A percentile compares a stretch with the other conserved stretches of the same genome.
Evolutionary conservation across 1,140 invertebrate species (phyloP).

Genomic region (Melitaea cinxia): DNA sequence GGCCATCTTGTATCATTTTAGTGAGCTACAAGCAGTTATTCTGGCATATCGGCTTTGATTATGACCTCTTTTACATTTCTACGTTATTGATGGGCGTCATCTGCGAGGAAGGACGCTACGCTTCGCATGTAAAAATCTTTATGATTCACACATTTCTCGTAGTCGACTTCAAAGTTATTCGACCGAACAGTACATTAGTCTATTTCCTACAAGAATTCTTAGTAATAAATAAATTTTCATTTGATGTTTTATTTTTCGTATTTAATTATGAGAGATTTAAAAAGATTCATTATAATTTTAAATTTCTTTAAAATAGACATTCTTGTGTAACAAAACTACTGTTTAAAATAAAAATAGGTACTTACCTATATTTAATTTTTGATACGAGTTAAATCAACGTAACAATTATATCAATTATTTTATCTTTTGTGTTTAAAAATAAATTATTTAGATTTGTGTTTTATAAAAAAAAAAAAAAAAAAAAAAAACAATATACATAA

Average conservation of each 20-base stretch:
- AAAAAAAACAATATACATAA: too few relatives aligned
- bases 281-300: too few relatives aligned
- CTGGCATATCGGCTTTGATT: constrained; percentile 68
- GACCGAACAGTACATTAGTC: constrained; percentile 45
- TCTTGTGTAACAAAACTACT: too few relatives aligned
- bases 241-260: constrained; percentile 10
- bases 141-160: constrained; percentile 58
- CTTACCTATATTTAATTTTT: too few relatives aligned
- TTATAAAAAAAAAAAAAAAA: too few relatives aligned
- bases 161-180: constrained; percentile 49
- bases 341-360: too few relatives aligned
- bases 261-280: too few relatives aligned
- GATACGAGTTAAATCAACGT: too few relatives aligned
- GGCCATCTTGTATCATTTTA: constrained; percentile 72
- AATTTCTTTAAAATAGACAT: too few relatives aligned
- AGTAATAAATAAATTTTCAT: constrained; percentile 2
- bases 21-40: constrained; percentile 68
- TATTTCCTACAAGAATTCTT: constrained; percentile 12
- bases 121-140: constrained; percentile 54
- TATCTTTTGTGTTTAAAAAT: too few relatives aligned
- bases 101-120: constrained; percentile 51
- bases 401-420: too few relatives aligned
- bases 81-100: constrained; percentile 58
- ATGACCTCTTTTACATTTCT: constrained; percentile 60
- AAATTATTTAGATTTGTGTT: too few relatives aligned